phyloP scores from a whole-genome alignment of 2,797 vertebrate species.

The Chelidonichthys spinosus region DNA sequence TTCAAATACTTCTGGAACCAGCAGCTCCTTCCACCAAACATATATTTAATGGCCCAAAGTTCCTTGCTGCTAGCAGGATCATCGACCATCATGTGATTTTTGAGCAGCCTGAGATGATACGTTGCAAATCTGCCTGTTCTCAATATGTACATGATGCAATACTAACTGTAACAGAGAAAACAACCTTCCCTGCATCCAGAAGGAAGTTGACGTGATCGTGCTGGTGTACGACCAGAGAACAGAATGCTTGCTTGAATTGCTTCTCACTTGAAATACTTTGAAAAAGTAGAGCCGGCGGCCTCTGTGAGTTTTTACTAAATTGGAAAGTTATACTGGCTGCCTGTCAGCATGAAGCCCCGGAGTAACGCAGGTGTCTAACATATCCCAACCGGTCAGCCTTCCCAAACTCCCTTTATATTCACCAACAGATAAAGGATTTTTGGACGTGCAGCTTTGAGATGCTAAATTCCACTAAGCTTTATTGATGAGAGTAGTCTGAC shows the following conservation, averaged over 20 bases:
- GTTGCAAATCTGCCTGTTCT: not conserved
- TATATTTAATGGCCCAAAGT: not conserved
- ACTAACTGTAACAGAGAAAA: not conserved
- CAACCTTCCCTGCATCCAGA: not conserved
- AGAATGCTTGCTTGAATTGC: not conserved
- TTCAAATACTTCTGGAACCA: not conserved
- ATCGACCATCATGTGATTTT: not conserved
- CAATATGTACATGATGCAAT: not conserved
- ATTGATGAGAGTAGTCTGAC: slow-evolving; percentile 71
- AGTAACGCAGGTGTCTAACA: slow-evolving; percentile 18
- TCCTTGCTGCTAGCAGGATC: not conserved
- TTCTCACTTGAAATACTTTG: not conserved
- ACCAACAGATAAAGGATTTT: slow-evolving; percentile 36
- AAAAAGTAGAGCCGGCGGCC: not conserved
- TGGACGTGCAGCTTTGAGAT: slow-evolving; percentile 50
- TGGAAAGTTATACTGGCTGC: not conserved
- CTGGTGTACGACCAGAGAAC: not conserved
- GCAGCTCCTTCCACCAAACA: not conserved
- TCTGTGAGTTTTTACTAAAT: slow-evolving; percentile 1
- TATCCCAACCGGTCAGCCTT: slow-evolving; percentile 15
- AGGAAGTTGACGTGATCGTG: not conserved
- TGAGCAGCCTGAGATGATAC: not conserved
- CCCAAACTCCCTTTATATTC: slow-evolving; percentile 27
- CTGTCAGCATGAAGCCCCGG: not conserved
- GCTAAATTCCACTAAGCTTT: slow-evolving; percentile 61